A percentile compares a stretch with the other conserved stretches of the same genome.
These are phyloP conservation scores for Engystomops pustulosus DNA, from an alignment of 2,113 vertebrate genomes.

Conservation along the genomic window DNA sequence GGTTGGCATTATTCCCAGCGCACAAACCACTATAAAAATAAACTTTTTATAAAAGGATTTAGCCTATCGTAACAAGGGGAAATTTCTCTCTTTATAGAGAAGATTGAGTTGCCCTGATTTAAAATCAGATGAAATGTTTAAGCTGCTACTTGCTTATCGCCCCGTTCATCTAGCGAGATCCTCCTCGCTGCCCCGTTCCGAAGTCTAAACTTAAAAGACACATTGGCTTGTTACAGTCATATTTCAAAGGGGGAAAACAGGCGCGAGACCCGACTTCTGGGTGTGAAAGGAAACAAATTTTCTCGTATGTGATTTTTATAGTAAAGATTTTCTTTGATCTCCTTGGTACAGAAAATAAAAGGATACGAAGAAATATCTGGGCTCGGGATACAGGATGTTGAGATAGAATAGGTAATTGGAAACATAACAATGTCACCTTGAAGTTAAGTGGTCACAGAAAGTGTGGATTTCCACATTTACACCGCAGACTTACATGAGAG, in stretches of 20 bases:
- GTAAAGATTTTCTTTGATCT: constrained; percentile 54
- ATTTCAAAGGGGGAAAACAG: constrained; percentile 49
- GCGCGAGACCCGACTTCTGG: constrained; percentile 30
- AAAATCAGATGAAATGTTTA: constrained; percentile 62
- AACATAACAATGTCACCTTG: constrained; percentile 56
- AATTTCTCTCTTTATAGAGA: constrained; percentile 62
- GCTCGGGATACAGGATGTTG: constrained; percentile 53
- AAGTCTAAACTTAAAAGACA: constrained; percentile 44
- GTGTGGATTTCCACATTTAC: constrained; percentile 38
- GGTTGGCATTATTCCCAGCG: constrained; percentile 72
- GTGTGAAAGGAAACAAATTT: constrained; percentile 59
- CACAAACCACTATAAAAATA: constrained; percentile 70
- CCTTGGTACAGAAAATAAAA: constrained; percentile 46
- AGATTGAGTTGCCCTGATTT: constrained; percentile 62
- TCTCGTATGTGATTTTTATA: constrained; percentile 59
- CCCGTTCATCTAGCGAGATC: constrained; percentile 27
- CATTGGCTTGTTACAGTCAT: constrained; percentile 10
- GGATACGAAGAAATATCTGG: constrained; percentile 29
- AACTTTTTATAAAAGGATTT: constrained; percentile 67
- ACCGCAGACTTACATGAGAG: neutral
- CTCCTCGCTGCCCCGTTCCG: constrained; percentile 8
- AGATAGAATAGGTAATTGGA: constrained; percentile 55
- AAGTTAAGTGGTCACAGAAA: constrained; percentile 56
- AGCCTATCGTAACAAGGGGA: constrained; percentile 60
- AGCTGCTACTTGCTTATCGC: constrained; percentile 48